Percentiles rank a stretch among this genome's conserved stretches.
These are phyloP conservation scores for Heliconius congener DNA, from an alignment of 1,140 invertebrate genomes.

Conservation along the genomic window DNA sequence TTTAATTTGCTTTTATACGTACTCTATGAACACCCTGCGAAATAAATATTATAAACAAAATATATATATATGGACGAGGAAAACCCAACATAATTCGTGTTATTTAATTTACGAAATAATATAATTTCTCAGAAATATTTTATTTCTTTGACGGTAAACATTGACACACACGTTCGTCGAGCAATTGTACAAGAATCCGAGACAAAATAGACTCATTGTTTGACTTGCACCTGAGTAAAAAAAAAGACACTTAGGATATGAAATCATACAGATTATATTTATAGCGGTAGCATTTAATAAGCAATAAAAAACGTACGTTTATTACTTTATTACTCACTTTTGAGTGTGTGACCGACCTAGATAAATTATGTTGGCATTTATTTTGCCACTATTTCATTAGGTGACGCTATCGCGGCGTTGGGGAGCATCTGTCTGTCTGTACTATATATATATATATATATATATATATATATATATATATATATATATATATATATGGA, in stretches of 20 bases:
- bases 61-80: background rate
- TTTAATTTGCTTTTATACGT: too few relatives aligned
- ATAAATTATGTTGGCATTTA: background rate
- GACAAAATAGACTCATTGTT: conserved; percentile 17
- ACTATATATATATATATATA: too few relatives aligned
- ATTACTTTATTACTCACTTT: conserved; percentile 8
- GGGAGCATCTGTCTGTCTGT: background rate
- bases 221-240: conserved; percentile 24
- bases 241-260: background rate
- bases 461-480: too few relatives aligned
- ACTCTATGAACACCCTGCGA: too few relatives aligned
- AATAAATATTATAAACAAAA: too few relatives aligned
- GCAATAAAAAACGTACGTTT: conserved; percentile 2
- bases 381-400: background rate
- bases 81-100: background rate
- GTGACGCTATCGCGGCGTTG: background rate
- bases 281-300: conserved; percentile 1
- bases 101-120: background rate
- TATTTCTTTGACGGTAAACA: background rate
- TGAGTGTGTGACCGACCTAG: conserved; percentile 3
- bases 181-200: conserved; percentile 17
- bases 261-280: conserved; percentile 20
- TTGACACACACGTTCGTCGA: background rate
- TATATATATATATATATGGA: too few relatives aligned
- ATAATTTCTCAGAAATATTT: background rate